Evolutionary conservation across 2,888 invertebrate species (phyloP), one percentile per base, ranked within the genome.

Genomic region (Erynnis tages): DNA sequence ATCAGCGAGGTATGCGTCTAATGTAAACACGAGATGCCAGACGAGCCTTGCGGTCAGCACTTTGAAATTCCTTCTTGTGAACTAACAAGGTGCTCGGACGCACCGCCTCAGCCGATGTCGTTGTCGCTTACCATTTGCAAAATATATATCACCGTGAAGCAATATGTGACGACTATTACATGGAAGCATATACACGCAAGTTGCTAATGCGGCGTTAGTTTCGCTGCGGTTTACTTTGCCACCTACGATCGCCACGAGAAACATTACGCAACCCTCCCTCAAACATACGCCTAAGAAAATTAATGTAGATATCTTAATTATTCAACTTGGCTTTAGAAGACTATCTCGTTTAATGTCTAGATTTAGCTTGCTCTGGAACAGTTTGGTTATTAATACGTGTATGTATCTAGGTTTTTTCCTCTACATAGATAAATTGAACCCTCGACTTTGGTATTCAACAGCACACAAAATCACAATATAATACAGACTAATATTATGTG

Each of bases 1-100:
- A 82, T 88, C 88, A 88, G 65, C 79, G 60, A 60, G 72, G 69
- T 73, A 74, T 79, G 75, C 69, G 67, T 66, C 61, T 65, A 68
- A 69, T 77, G 76, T 76, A 77, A 79, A 82, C 75, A 77, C 55
- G 63, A 62, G 54, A 62, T 57, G 54, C 60, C 63, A 60, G 59
- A 59, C 49, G 49, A 35, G 45, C 43, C 50, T 34, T 56, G 45
- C 53, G 55, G 55, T 57, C 49, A 50, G 38, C 52, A 54, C 54
- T 56, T 54, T 50, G 44, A 52, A 54, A 43, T 50, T 43, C 43
- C 34, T 43, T 19, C 11, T 27, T 10, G 10, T 32, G 23, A 34
- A 34, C 38, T 32, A 34, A 43, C 34, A 35, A 43, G 8, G 32
- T 19, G 16, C 16, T 25, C 13, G 25, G 11, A 50, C 34, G 49